Evolutionary conservation across 2,113 vertebrate genomes (phyloP), one percentile per base, ranked within the genome.

Genomic region (Chloroceryle aenea): DNA sequence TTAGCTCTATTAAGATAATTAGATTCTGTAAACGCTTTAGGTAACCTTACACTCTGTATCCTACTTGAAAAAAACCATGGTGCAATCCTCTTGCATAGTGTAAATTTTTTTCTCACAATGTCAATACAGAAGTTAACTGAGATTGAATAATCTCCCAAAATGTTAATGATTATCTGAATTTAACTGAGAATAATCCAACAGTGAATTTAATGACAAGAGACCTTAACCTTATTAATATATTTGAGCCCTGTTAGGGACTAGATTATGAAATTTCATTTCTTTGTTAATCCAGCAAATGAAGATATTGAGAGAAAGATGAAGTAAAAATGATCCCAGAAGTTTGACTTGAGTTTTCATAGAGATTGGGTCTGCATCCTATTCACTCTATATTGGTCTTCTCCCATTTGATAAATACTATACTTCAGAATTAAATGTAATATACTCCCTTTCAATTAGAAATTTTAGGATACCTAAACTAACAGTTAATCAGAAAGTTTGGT

Each of bases 41-140:
- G 48, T 27, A 84, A 36, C 82, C 18, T 67, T 12, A 76, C 4
- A 63, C 12, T 78, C 23, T 52, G 16, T 2, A 4, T 21, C 3
- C 4, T 10, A 27, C 6, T 45, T 76, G 55, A 89, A 79, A 85
- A 76, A 61, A 11, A 34, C 1, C 0, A 0, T 63, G 4, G 19
- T 84, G 10, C 4, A 38, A 47, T 72, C 6, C 4, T 68, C 8
- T 72, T 68, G 6, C 7, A 42, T 7, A n/a, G 1, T 29, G 2
- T 18, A 81, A 80, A 77, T 6, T 25, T 1, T 38, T 76, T 4
- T 43, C 64, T 84, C 40, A 36, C 7, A 36, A 15, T 34, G 15
- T 56, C 32, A 58, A 43, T 9, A 55, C 0, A 40, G 34, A 63
- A 64, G 10, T 26, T 55, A 34, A 59, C 0, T 67, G 34, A 79